phyloP scores from a whole-genome alignment of 2,113 vertebrate species.

The Coracopsis vasa region DNA sequence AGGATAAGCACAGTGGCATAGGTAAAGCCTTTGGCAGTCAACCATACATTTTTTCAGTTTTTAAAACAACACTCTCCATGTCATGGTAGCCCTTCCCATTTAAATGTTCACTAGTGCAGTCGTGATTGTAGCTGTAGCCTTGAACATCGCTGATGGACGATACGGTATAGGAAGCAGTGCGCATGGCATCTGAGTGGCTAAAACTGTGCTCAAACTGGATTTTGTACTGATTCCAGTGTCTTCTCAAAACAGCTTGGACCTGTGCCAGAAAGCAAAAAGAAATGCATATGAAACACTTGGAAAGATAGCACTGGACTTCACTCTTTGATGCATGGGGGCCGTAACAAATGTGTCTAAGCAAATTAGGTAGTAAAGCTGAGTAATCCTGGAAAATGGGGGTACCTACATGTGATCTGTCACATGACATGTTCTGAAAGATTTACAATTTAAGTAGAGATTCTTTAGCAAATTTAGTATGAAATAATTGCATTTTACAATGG shows the following conservation, averaged over 20 bases:
- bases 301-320: fast-evolving
- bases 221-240: constrained; percentile 94
- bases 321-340: fast-evolving
- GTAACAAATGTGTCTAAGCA: not conserved
- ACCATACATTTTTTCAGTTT: constrained; percentile 81
- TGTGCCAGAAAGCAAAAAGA: constrained; percentile 25
- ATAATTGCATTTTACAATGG: not conserved
- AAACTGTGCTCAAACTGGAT: constrained; percentile 92
- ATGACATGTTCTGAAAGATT: not conserved
- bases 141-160: constrained; percentile 90
- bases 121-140: constrained; percentile 85
- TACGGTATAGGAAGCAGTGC: constrained; percentile 92
- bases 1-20: not conserved
- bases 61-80: constrained; percentile 77
- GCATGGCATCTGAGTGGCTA: constrained; percentile 85
- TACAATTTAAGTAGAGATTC: not conserved
- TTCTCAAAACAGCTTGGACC: constrained; percentile 91
- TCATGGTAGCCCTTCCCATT: constrained; percentile 91
- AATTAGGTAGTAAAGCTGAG: not conserved
- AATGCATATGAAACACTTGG: fast-evolving
- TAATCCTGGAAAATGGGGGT: not conserved
- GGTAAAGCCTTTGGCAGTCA: constrained; percentile 46
- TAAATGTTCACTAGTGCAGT: constrained; percentile 86
- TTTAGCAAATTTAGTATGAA: not conserved
- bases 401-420: not conserved